These are phyloP conservation scores for Noturus placidus DNA, from an alignment of 2,113 vertebrate species.

Conservation along the genomic window DNA sequence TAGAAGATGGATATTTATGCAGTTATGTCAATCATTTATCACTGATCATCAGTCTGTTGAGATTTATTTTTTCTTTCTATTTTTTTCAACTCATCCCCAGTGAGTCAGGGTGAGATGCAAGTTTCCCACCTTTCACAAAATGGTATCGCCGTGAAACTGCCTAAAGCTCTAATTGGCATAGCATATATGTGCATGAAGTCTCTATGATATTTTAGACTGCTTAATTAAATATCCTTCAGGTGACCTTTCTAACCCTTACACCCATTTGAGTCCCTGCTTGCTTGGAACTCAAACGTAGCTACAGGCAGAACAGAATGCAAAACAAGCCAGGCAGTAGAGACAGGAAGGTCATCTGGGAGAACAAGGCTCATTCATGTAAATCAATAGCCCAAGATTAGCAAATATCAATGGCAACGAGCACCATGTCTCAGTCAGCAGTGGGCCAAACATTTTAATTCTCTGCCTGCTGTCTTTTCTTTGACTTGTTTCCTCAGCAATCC, in stretches of 20 bases:
- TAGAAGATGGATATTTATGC: no score
- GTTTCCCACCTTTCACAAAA: slow-evolving; percentile 28
- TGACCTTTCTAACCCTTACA: slow-evolving; percentile 50
- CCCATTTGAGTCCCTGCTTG: background rate
- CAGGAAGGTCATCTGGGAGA: slow-evolving; percentile 6
- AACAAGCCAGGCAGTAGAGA: slow-evolving; percentile 6
- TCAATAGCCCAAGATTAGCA: slow-evolving; percentile 32
- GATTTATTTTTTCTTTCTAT: background rate
- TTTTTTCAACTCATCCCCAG: background rate
- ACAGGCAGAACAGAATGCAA: background rate
- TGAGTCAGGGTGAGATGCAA: slow-evolving; percentile 18
- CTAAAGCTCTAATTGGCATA: slow-evolving; percentile 47
- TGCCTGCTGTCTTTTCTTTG: background rate
- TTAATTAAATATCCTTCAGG: slow-evolving; percentile 48
- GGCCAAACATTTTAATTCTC: slow-evolving; percentile 10
- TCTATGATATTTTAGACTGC: slow-evolving; percentile 44
- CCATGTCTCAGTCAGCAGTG: slow-evolving; percentile 1
- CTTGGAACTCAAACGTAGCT: slow-evolving; percentile 21
- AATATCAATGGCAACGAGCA: slow-evolving; percentile 20
- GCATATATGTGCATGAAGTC: slow-evolving; percentile 38
- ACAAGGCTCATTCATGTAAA: slow-evolving; percentile 36
- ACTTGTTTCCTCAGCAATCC: slow-evolving; percentile 57
- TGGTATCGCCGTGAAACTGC: slow-evolving; percentile 27
- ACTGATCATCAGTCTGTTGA: background rate
- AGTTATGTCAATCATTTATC: background rate